phyloP scores from a whole-genome alignment of 92 coral and sea anemone genomes.

The Zoanthus sansibaricus region DNA sequence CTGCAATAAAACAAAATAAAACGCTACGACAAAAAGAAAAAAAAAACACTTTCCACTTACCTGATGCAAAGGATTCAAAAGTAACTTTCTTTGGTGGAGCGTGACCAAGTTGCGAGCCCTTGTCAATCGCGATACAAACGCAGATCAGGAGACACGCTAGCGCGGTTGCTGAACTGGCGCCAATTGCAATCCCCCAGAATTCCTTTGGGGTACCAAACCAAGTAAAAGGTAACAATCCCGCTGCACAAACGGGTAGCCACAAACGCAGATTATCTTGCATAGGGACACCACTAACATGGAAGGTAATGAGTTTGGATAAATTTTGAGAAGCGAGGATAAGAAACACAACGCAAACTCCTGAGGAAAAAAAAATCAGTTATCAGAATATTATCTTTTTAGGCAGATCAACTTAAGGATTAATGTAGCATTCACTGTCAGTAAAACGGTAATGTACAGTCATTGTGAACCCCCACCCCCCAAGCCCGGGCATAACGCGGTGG shows the following conservation, averaged over 20 bases:
- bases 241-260: conserved; percentile 85
- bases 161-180: conserved; percentile 90
- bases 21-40: background rate
- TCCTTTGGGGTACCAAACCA: conserved; percentile 98
- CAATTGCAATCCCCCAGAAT: conserved; percentile 94
- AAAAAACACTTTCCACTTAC: conserved; percentile 31
- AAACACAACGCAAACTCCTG: conserved; percentile 93
- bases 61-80: conserved; percentile 85
- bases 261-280: conserved; percentile 72
- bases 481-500: too few relatives aligned
- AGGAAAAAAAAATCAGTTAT: background rate
- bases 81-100: conserved; percentile 66
- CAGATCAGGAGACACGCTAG: conserved; percentile 85
- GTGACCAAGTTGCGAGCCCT: conserved; percentile 63
- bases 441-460: too few relatives aligned
- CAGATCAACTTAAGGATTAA: too few relatives aligned
- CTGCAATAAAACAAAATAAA: background rate
- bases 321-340: conserved; percentile 89
- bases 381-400: too few relatives aligned
- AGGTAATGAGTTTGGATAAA: conserved; percentile 69
- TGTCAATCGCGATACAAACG: conserved; percentile 75
- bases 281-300: conserved; percentile 57
- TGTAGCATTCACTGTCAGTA: too few relatives aligned
- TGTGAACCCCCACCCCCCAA: too few relatives aligned
- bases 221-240: conserved; percentile 81